Conservation (phyloP, 2,113 vertebrate species). For the Gallinago paraguaiae region DNA sequence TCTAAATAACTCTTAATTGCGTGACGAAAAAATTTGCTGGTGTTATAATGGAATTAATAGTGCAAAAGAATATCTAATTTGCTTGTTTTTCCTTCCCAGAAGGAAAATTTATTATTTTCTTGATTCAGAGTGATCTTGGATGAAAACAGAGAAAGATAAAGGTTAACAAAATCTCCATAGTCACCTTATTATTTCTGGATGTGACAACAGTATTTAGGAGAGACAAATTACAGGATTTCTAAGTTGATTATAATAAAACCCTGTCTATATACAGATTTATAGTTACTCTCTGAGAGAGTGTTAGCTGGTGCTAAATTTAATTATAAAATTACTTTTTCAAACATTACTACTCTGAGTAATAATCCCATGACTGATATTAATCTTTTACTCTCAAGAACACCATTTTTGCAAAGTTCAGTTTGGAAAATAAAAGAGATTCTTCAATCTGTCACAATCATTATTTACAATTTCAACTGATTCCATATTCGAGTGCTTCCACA, state of each 20-base stretch:
- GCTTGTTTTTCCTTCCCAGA: neutral
- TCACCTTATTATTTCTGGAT: neutral
- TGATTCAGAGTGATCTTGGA: neutral
- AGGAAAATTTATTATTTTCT: neutral
- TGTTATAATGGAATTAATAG: neutral
- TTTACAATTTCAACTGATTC: neutral
- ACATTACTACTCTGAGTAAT: neutral
- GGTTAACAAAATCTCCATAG: neutral
- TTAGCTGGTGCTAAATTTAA: neutral
- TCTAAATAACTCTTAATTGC: neutral
- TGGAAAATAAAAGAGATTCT: neutral
- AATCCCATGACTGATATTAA: neutral
- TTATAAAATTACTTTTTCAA: neutral
- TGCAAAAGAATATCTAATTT: neutral
- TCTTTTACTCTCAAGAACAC: neutral
- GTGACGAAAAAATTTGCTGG: neutral
- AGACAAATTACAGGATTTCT: neutral
- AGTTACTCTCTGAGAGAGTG: neutral
- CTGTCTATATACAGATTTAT: neutral
- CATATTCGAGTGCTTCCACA: neutral
- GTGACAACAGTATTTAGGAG: neutral
- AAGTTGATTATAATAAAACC: neutral
- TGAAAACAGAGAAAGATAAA: neutral
- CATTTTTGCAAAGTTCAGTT: neutral
- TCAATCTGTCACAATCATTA: neutral